Evolutionary conservation across 2,888 invertebrate genomes (phyloP).

Genomic region (Dione vanillae): DNA sequence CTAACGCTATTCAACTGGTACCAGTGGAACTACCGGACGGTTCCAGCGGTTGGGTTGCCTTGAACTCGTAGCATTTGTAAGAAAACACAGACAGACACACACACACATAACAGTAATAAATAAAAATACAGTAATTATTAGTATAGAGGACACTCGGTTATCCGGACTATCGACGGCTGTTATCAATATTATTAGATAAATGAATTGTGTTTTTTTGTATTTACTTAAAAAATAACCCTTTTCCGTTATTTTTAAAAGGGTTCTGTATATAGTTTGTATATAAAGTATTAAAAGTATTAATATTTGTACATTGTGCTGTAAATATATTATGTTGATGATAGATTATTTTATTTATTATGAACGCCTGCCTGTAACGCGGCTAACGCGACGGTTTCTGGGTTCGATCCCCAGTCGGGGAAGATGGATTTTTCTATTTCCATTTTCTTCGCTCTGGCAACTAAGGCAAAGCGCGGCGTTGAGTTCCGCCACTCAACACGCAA

Average conservation of each 20-base stretch:
- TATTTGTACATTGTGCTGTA: neutral
- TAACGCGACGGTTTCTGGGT: too few species aligned
- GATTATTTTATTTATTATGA: neutral
- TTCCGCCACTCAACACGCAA: too few species aligned
- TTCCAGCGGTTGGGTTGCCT: constrained; percentile 74
- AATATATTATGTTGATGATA: neutral
- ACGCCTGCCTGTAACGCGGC: too few species aligned
- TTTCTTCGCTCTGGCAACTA: too few species aligned
- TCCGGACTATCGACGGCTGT: too few species aligned
- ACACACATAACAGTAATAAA: too few species aligned
- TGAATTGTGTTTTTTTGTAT: neutral
- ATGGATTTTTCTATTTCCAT: too few species aligned
- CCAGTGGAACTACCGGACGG: constrained; percentile 72
- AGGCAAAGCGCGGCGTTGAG: too few species aligned
- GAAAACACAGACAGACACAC: neutral
- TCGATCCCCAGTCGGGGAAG: too few species aligned
- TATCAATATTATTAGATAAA: neutral
- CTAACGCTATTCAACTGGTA: constrained; percentile 61
- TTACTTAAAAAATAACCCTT: neutral
- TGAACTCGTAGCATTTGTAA: constrained; percentile 51
- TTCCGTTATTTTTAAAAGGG: neutral
- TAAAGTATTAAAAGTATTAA: neutral
- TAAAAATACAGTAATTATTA: too few species aligned
- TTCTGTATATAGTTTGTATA: neutral
- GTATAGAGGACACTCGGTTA: too few species aligned